phyloP scores from a whole-genome alignment of 2,113 vertebrate genomes.

The Poeciliopsis retropinna region DNA sequence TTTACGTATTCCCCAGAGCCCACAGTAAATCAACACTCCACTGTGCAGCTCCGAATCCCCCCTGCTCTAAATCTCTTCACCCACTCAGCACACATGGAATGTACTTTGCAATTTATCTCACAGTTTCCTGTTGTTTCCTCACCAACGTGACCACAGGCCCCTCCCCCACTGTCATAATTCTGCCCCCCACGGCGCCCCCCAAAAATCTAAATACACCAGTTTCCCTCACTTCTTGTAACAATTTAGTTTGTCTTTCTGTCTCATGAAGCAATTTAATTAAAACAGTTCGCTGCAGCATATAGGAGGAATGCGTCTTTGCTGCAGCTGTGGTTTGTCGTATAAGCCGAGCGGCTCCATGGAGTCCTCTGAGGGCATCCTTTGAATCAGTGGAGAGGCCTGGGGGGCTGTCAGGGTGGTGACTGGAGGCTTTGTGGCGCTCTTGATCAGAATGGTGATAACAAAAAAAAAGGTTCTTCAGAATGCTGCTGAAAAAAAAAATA shows the following conservation, averaged over 20 bases:
- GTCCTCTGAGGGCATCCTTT: conserved; percentile 45
- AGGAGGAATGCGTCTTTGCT: conserved; percentile 26
- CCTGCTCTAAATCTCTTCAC: conserved; percentile 25
- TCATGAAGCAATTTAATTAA: conserved; percentile 42
- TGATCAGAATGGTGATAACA: conserved; percentile 66
- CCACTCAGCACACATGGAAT: conserved; percentile 63
- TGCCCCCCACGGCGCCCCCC: neutral
- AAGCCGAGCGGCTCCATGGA: conserved; percentile 19
- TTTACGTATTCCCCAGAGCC: conserved; percentile 51
- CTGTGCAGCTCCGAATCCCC: conserved; percentile 50
- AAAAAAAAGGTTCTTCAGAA: conserved; percentile 33
- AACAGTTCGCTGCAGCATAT: conserved; percentile 23
- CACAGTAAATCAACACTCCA: conserved; percentile 74
- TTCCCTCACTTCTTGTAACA: conserved; percentile 26
- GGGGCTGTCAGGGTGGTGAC: conserved; percentile 22
- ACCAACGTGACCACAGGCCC: conserved; percentile 25
- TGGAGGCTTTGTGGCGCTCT: conserved; percentile 53
- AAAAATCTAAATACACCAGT: neutral
- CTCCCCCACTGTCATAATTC: conserved; percentile 20
- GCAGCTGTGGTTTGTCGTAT: conserved; percentile 30
- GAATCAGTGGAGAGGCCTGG: conserved; percentile 37
- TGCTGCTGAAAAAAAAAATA: conserved; percentile 9
- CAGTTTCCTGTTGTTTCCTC: conserved; percentile 48
- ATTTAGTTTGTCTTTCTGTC: conserved; percentile 21
- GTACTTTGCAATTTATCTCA: conserved; percentile 63